Evolutionary conservation across 2,797 vertebrate species (phyloP).

Genomic region (Alcedo quadribrachys): DNA sequence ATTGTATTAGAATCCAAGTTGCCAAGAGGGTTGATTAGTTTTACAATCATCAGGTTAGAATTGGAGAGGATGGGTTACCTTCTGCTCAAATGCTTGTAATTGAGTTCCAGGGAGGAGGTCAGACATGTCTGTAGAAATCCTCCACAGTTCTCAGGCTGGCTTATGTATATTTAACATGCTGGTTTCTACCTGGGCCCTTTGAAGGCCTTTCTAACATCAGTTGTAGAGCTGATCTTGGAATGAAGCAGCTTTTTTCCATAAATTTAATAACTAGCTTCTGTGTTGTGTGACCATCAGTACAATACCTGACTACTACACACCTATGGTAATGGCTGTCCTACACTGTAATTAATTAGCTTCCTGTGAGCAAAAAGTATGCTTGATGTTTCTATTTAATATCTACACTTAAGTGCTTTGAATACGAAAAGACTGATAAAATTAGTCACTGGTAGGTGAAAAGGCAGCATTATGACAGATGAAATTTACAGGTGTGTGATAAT

Average conservation of each 20-base stretch:
- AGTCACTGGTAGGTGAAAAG: neutral
- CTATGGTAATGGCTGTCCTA: neutral
- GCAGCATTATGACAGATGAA: neutral
- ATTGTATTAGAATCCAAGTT: conserved; percentile 39
- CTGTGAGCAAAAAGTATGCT: neutral
- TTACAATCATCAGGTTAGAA: conserved; percentile 20
- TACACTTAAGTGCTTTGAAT: neutral
- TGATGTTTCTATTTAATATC: neutral
- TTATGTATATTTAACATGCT: neutral
- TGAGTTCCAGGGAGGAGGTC: neutral
- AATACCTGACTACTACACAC: neutral
- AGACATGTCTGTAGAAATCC: neutral
- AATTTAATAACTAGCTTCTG: neutral
- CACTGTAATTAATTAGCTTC: neutral
- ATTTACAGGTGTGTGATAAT: neutral
- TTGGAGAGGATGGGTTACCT: conserved; percentile 4
- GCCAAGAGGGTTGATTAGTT: conserved; percentile 34
- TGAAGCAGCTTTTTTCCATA: conserved; percentile 11
- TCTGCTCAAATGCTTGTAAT: conserved; percentile 8
- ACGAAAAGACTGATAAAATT: neutral
- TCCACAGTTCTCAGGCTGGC: conserved; percentile 10
- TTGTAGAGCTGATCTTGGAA: neutral
- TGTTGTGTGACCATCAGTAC: neutral
- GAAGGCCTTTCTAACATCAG: neutral
- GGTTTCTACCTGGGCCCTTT: neutral